Base-by-base conservation (phyloP, 2,797 vertebrate species). In the Podarcis lilfordi region DNA sequence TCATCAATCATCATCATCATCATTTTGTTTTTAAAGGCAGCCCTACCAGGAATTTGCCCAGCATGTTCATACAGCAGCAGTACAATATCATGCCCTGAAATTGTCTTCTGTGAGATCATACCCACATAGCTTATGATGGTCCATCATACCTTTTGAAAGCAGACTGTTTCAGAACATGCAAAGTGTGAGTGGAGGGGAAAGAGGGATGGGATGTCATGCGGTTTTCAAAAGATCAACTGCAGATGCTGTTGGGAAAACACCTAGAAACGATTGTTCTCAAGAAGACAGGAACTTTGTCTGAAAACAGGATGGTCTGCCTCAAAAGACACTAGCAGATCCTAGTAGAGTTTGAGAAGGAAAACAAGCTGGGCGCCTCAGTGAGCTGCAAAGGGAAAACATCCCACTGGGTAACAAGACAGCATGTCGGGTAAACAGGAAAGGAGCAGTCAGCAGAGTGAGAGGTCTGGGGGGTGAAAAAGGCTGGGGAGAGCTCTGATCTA, bases 261-360 rank as follows among this genome's bases (percentile, higher is more conserved):
- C 77, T 89, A 92, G 91, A 94, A 92, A 92, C 91, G 37, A 90
- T 92, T 94, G 72, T 93, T 95, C 93, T 92, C 95, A 95, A 92
- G 85, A 94, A 93, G 93, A 93, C 91, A 95, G 95, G 94, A 94
- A 94, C 91, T 90, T 96, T 68, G 25, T 93, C 96, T 96, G 95
- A 97, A 98, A 97, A 97, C 96, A 98, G 96, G 97, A 98, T 97
- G 96, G 88, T 86, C 93, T 84, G 89, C 89, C 93, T 91, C 88
- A 92, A 94, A 96, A 94, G 95, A 92, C 86, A 89, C 91, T 82
- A 80, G 32, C 86, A 90, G 91, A 94, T 97, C 96, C 96, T 95
- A 27, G 86, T 89, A 97, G 96, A 96, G 94, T 86, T 92, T 77
- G 93, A 92, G n/a, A 82, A 97, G 97, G 97, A 96, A 97, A 97